Base-by-base conservation (phyloP, 2,797 vertebrate genomes). In the Xenentodon cancila region DNA sequence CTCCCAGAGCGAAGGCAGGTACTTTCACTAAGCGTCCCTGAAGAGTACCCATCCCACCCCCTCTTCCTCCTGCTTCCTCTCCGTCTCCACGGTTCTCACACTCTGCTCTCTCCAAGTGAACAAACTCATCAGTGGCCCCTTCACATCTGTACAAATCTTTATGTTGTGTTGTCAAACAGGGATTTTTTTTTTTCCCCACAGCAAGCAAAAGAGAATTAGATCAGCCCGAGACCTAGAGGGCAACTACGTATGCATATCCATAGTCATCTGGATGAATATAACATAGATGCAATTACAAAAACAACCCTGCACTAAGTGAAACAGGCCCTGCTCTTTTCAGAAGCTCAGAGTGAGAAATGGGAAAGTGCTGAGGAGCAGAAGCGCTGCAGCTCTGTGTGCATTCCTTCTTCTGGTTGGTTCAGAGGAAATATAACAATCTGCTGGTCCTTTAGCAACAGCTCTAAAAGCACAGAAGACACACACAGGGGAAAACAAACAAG, bases 131-230 rank as follows among this genome's bases (percentile, higher is more conserved):
- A 85, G 78, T 37, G 45, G 44, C 47, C 56, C 58, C 59, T 84
- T 87, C 73, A 80, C 79, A 85, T 84, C 80, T 69, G 78, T 64
- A 69, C 63, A 59, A 63, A 81, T 85, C 73, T 81, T 88, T 86
- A 90, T 88, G 85, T 77, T 81, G 69, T 59, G 84, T 80, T 84
- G 79, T 89, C 84, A 82, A 70, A 78, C 6, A 0, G 32, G 58
- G 47, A 30, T 63, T 71, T 60, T 74, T 66, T n/a, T 1, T 27
- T 57, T 43, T 55, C 47, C n/a, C 53, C 54, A 47, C 59, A 53
- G 53, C 71, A 58, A 48, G 43, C 63, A n/a, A 62, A 80, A 5
- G 44, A 25, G 50, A 75, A 71, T 51, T 57, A 59, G 71, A 75
- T 87, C 72, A 63, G 68, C 63, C 67, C 58, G 43, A 62, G 59